Conservation (phyloP, 2,888 invertebrate species). For the Acholoe squamosa region DNA sequence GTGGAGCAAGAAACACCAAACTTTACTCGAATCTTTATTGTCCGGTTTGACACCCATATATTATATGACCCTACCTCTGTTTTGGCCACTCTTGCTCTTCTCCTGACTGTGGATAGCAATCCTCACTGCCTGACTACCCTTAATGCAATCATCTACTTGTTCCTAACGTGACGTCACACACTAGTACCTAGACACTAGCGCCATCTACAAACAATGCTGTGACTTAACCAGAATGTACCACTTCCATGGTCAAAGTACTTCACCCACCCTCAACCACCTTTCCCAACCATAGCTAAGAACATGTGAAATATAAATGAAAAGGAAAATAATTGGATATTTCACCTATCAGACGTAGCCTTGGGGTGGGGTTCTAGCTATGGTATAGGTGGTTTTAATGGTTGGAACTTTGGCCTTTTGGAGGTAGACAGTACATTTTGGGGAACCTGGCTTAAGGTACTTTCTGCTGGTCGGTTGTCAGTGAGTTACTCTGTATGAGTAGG, state of each 20-base stretch:
- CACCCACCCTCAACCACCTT: not conserved
- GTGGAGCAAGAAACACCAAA: slow-evolving; percentile 53
- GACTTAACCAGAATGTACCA: slow-evolving; percentile 54
- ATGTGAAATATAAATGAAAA: no score
- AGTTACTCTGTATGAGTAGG: slow-evolving; percentile 46
- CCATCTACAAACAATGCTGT: slow-evolving; percentile 61
- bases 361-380: not conserved
- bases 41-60: slow-evolving; percentile 36
- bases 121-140: slow-evolving; percentile 56
- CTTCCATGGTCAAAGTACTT: not conserved
- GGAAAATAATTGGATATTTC: no score
- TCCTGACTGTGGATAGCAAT: slow-evolving; percentile 42
- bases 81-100: slow-evolving; percentile 32
- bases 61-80: slow-evolving; percentile 17
- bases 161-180: slow-evolving; percentile 61
- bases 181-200: slow-evolving; percentile 63
- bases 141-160: slow-evolving; percentile 53
- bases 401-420: not conserved
- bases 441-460: slow-evolving; percentile 60
- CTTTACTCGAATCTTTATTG: slow-evolving; percentile 26
- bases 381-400: not conserved
- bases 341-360: no score
- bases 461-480: slow-evolving; percentile 59
- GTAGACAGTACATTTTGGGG: slow-evolving; percentile 45
- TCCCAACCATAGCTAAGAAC: not conserved